Percentiles rank a stretch among this genome's conserved stretches.
These are phyloP conservation scores for Calliopum simillimum DNA, from an alignment of 2,888 invertebrate species.

Conservation along the genomic window DNA sequence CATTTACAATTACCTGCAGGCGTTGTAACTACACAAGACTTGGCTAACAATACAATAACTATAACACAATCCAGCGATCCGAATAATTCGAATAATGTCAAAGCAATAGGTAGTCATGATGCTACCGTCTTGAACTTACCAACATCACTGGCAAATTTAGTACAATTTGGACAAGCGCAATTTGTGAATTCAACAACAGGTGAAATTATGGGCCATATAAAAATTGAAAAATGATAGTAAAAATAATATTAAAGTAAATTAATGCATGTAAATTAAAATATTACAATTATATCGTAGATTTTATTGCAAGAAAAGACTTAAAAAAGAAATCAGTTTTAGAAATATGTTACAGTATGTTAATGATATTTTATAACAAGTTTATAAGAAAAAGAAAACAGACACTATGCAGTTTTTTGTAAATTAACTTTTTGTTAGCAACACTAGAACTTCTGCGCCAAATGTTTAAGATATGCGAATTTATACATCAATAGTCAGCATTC, in stretches of 20 bases:
- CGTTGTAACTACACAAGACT: conserved; percentile 58
- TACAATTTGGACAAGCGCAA: conserved; percentile 62
- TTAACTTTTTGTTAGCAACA: too few species aligned
- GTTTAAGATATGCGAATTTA: too few species aligned
- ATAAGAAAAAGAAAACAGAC: too few species aligned
- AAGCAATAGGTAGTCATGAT: conserved; percentile 56
- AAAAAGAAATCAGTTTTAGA: too few species aligned
- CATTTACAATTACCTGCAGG: conserved; percentile 59
- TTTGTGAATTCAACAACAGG: conserved; percentile 59
- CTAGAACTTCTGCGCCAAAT: too few species aligned
- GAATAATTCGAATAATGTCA: conserved; percentile 49
- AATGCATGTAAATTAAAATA: too few species aligned
- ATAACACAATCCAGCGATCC: conserved; percentile 59
- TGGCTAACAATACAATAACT: conserved; percentile 63
- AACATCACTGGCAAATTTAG: conserved; percentile 61
- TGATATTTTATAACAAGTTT: too few species aligned
- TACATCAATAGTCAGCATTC: too few species aligned
- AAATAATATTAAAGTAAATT: not conserved
- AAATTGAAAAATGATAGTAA: conserved; percentile 60
- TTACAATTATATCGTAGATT: too few species aligned
- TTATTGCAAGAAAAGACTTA: too few species aligned
- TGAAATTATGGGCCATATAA: conserved; percentile 60
- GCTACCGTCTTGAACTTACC: conserved; percentile 60
- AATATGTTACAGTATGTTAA: too few species aligned
- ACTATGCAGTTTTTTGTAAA: too few species aligned